A percentile compares a stretch with the other conserved stretches of the same genome.
Evolutionary conservation across 1,140 invertebrate species (phyloP).

Genomic region (Drosophila cardini): DNA sequence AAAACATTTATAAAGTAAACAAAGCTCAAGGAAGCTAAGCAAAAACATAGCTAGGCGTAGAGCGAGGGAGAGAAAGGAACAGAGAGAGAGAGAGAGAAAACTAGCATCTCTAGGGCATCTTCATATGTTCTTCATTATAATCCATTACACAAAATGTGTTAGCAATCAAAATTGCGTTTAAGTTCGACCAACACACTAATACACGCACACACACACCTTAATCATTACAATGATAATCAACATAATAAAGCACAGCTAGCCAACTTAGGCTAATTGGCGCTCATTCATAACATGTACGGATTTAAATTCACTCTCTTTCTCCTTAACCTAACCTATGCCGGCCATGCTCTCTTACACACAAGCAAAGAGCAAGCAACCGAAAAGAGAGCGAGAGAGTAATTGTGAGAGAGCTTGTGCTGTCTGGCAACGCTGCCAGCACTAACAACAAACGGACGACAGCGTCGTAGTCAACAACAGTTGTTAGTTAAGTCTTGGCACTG

Average conservation of each 20-base stretch:
- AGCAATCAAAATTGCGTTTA: conserved; percentile 57
- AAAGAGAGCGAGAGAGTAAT: background rate
- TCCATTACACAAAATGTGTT: conserved; percentile 27
- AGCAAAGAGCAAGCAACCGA: background rate
- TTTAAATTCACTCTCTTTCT: conserved; percentile 14
- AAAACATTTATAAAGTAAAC: conserved; percentile 36
- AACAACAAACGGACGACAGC: conserved; percentile 48
- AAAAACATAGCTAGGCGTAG: conserved; percentile 10
- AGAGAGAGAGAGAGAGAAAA: conserved; percentile 10
- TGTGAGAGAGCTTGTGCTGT: conserved; percentile 32
- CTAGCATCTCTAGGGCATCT: background rate
- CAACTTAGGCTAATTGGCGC: conserved; percentile 61
- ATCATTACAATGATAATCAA: conserved; percentile 50
- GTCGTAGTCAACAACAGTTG: conserved; percentile 55
- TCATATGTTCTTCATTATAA: conserved; percentile 12
- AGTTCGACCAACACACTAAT: conserved; percentile 14
- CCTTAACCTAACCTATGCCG: background rate
- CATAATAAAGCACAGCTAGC: conserved; percentile 53
- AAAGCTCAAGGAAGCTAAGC: conserved; percentile 29
- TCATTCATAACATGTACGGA: conserved; percentile 61
- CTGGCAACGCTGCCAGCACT: conserved; percentile 37
- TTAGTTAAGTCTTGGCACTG: conserved; percentile 53
- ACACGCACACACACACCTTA: conserved; percentile 22
- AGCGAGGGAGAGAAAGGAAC: background rate
- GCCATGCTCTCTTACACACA: background rate